Evolutionary conservation across 2,113 vertebrate species (phyloP).

Genomic region (Poecile atricapillus): DNA sequence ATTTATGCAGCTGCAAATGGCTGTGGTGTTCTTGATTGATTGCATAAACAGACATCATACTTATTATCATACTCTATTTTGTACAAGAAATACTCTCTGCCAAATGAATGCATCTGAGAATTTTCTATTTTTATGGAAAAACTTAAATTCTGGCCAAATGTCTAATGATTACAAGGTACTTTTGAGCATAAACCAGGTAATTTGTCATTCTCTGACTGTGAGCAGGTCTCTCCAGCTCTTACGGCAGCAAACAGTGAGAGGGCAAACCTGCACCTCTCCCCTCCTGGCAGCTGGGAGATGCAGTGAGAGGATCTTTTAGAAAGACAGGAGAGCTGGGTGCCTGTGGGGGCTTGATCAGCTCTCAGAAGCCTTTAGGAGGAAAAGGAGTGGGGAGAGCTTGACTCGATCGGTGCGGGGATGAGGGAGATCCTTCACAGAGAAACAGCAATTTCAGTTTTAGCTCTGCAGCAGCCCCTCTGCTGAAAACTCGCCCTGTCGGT

Average conservation of each 20-base stretch:
- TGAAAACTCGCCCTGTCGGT: fast-evolving
- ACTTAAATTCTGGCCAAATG: neutral
- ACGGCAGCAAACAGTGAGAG: neutral
- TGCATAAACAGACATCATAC: neutral
- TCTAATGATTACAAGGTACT: neutral
- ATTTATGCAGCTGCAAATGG: neutral
- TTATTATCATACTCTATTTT: neutral
- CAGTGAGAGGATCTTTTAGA: neutral
- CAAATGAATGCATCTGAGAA: neutral
- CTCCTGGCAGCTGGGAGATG: neutral
- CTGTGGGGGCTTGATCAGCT: fast-evolving
- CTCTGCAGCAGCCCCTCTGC: neutral
- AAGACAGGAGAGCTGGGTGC: neutral
- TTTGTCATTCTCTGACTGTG: neutral
- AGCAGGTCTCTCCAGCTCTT: neutral
- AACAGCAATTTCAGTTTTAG: neutral
- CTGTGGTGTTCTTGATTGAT: neutral
- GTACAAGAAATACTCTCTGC: neutral
- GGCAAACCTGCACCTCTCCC: neutral
- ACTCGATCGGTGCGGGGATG: neutral
- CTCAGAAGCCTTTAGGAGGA: neutral
- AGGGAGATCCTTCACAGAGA: neutral
- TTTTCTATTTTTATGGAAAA: neutral
- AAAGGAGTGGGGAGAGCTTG: neutral
- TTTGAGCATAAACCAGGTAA: neutral